These are phyloP conservation scores for Allygus modestus DNA, from an alignment of 2,888 invertebrate species.

Conservation along the genomic window DNA sequence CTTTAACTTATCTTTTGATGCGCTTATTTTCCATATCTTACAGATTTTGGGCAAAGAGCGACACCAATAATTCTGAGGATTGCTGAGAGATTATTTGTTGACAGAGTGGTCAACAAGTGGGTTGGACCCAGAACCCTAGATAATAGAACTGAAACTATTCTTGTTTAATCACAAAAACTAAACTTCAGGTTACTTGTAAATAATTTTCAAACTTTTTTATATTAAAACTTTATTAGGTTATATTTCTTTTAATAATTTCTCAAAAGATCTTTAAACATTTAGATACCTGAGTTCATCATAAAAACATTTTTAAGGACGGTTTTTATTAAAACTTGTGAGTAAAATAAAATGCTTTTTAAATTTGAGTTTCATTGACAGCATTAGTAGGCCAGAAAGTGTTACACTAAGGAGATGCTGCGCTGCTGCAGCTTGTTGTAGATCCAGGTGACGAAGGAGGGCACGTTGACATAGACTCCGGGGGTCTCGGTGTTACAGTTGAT, in stretches of 20 bases:
- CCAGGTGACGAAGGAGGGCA: constrained; percentile 84
- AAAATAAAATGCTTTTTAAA: not conserved
- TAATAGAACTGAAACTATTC: too few species aligned
- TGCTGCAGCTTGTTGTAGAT: constrained; percentile 77
- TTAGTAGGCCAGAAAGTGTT: not conserved
- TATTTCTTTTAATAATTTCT: not conserved
- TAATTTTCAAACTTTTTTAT: not conserved
- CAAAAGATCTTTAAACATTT: not conserved
- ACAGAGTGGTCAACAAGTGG: too few species aligned
- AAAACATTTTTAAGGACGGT: not conserved
- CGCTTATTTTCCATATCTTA: too few species aligned
- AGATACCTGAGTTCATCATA: not conserved
- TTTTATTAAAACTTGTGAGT: not conserved
- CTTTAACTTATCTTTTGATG: too few species aligned
- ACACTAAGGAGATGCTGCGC: not conserved
- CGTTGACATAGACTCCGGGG: constrained; percentile 89
- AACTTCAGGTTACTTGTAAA: not conserved
- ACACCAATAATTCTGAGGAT: too few species aligned
- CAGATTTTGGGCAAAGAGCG: too few species aligned
- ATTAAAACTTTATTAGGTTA: not conserved
- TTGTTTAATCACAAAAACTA: too few species aligned
- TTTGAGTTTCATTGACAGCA: not conserved
- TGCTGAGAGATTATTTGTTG: too few species aligned
- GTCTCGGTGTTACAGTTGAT: constrained; percentile 85
- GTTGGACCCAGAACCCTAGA: too few species aligned